Evolutionary conservation across 92 coral and sea anemone species (phyloP).

Genomic region (Pocillopora meandrina): DNA sequence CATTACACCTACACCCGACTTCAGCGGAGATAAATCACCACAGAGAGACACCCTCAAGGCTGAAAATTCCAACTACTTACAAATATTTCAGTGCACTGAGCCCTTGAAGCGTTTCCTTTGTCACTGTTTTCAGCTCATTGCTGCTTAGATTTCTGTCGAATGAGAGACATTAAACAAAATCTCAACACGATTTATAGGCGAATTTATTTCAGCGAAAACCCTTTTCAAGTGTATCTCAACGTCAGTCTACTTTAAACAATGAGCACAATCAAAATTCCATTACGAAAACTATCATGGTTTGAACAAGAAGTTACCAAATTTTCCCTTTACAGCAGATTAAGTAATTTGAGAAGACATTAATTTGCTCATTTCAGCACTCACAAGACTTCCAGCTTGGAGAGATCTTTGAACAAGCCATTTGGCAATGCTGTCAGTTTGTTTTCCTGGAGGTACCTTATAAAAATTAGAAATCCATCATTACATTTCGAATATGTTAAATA

Average conservation of each 20-base stretch:
- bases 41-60: too few relatives aligned
- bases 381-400: neutral
- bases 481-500: too few relatives aligned
- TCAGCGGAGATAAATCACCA: too few relatives aligned
- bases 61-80: constrained; percentile 36
- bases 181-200: neutral
- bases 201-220: neutral
- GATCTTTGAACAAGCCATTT: neutral
- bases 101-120: constrained; percentile 52
- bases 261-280: too few relatives aligned
- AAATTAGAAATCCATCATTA: too few relatives aligned
- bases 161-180: neutral
- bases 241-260: too few relatives aligned
- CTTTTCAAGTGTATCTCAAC: neutral
- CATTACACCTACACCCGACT: too few relatives aligned
- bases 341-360: too few relatives aligned
- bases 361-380: neutral
- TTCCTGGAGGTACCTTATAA: neutral
- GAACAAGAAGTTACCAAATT: too few relatives aligned
- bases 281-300: too few relatives aligned
- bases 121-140: constrained; percentile 41
- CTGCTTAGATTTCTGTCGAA: constrained; percentile 45
- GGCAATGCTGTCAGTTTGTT: neutral
- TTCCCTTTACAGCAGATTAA: too few relatives aligned
- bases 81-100: constrained; percentile 40